phyloP scores from a whole-genome alignment of 1,140 invertebrate genomes.

The Hyposmocoma kahamanoa region DNA sequence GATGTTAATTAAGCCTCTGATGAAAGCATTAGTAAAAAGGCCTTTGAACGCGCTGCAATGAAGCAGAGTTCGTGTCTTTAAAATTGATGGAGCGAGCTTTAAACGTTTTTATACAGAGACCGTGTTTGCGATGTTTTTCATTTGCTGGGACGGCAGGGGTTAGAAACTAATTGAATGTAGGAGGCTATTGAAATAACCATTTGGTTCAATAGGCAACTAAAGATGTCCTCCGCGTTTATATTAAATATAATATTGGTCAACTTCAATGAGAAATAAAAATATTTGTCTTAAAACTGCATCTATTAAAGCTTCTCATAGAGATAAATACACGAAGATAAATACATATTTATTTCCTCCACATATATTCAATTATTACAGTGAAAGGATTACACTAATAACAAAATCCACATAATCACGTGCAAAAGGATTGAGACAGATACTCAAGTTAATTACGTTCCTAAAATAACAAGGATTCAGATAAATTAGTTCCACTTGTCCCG shows the following conservation, averaged over 20 bases:
- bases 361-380: too few species aligned
- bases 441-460: slow-evolving; percentile 38
- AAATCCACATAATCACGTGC: background rate
- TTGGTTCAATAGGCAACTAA: too few species aligned
- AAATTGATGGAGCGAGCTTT: slow-evolving; percentile 37
- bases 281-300: too few species aligned
- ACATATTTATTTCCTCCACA: too few species aligned
- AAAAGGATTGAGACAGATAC: background rate
- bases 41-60: slow-evolving; percentile 19
- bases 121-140: slow-evolving; percentile 2
- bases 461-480: slow-evolving; percentile 61
- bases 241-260: too few species aligned
- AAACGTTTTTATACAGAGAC: background rate
- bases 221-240: too few species aligned
- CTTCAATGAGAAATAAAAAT: too few species aligned
- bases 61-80: slow-evolving; percentile 27
- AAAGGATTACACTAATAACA: too few species aligned
- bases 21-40: slow-evolving; percentile 62
- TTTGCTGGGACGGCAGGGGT: background rate
- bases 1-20: slow-evolving; percentile 55
- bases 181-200: too few species aligned
- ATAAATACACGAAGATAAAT: too few species aligned
- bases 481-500: slow-evolving; percentile 67
- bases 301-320: too few species aligned
- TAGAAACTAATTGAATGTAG: slow-evolving; percentile 1